A percentile compares a stretch with the other conserved stretches of the same genome.
phyloP scores from a whole-genome alignment of 2,888 invertebrate species.

The Harpalus rufipes region DNA sequence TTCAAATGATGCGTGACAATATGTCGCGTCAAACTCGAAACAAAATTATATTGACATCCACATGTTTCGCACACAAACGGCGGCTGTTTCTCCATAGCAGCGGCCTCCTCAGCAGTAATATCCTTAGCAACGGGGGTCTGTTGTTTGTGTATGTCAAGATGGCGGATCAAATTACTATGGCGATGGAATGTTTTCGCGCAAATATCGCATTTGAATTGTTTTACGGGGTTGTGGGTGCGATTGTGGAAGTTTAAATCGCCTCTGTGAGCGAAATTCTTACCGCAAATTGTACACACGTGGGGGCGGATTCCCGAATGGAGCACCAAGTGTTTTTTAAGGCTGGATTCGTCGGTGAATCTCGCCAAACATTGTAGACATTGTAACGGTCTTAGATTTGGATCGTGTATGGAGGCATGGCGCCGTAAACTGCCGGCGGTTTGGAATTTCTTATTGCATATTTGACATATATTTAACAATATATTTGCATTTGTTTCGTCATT shows the following conservation, averaged over 20 bases:
- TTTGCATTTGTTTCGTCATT: not conserved
- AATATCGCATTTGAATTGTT: conserved; percentile 72
- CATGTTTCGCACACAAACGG: conserved; percentile 74
- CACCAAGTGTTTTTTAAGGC: conserved; percentile 76
- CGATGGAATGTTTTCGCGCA: conserved; percentile 74
- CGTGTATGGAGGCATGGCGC: conserved; percentile 76
- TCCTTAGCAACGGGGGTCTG: not conserved
- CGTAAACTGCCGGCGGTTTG: conserved; percentile 75
- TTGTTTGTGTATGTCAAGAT: conserved; percentile 72
- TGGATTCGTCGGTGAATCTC: conserved; percentile 76
- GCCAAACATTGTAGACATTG: conserved; percentile 77
- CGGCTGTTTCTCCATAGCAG: not conserved
- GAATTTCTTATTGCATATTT: conserved; percentile 77
- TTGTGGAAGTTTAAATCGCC: conserved; percentile 77
- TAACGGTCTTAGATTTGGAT: conserved; percentile 75
- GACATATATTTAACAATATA: conserved; percentile 73
- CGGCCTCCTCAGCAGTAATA: not conserved
- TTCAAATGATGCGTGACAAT: conserved; percentile 74
- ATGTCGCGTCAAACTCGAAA: conserved; percentile 75
- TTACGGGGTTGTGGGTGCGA: conserved; percentile 73
- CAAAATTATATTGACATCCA: conserved; percentile 74
- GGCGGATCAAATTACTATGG: conserved; percentile 74
- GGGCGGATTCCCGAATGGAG: conserved; percentile 74
- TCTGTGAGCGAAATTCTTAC: conserved; percentile 75
- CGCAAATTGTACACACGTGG: conserved; percentile 75